These are phyloP conservation scores for Rhodinocichla rosea DNA, from an alignment of 2,113 vertebrate species.

Conservation along the genomic window DNA sequence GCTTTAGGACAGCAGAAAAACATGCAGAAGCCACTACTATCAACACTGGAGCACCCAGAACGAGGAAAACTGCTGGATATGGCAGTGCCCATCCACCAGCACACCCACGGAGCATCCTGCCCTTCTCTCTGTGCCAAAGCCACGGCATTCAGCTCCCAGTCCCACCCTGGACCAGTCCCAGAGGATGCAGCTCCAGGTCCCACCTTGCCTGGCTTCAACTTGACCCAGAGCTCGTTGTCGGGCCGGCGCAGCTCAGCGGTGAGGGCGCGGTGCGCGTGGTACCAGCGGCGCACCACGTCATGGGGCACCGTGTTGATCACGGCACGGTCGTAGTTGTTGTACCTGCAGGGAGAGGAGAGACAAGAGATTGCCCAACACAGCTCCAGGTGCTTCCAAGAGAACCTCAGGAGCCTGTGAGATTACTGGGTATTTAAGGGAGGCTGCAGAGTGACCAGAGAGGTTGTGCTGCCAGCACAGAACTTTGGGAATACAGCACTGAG, in stretches of 20 bases:
- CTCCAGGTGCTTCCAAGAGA: neutral
- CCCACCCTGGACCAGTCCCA: conserved; percentile 1
- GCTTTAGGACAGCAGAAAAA: neutral
- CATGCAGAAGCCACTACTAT: fast-evolving
- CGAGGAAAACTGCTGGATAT: fast-evolving
- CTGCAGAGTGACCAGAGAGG: neutral
- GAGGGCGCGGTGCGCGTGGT: conserved; percentile 83
- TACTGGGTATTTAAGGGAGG: neutral
- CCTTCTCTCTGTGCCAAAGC: neutral
- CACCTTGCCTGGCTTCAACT: conserved; percentile 91
- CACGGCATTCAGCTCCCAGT: neutral
- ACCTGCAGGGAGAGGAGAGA: conserved; percentile 67
- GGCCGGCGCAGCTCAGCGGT: conserved; percentile 83
- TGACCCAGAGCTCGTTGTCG: conserved; percentile 92
- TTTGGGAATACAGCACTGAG: neutral
- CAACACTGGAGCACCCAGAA: neutral
- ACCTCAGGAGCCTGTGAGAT: neutral
- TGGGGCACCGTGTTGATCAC: conserved; percentile 87
- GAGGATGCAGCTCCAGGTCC: neutral
- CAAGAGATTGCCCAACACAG: fast-evolving
- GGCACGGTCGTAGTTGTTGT: conserved; percentile 93
- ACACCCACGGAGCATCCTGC: neutral
- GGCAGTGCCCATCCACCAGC: fast-evolving
- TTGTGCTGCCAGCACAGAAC: neutral
- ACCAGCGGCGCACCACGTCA: conserved; percentile 84